A percentile compares a stretch with the other conserved stretches of the same genome.
phyloP scores from a whole-genome alignment of 2,797 vertebrate genomes.

The Manis javanica region DNA sequence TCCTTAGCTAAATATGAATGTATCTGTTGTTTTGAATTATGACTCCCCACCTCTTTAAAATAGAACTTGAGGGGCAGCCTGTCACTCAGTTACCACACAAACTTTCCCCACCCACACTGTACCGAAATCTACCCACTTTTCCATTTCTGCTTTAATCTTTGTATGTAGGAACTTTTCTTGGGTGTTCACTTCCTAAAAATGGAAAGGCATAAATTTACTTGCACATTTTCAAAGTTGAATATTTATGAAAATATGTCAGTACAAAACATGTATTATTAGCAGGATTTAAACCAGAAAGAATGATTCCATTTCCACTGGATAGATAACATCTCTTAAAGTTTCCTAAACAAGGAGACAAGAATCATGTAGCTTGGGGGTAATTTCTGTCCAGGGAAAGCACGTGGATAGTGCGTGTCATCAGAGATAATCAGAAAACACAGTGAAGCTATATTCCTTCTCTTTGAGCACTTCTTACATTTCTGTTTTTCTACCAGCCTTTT shows the following conservation, averaged over 20 bases:
- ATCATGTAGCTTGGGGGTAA: background rate
- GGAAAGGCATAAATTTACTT: conserved; percentile 47
- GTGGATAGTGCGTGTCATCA: too few relatives aligned
- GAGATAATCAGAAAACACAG: background rate
- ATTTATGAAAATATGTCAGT: conserved; percentile 66
- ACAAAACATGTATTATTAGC: conserved; percentile 38
- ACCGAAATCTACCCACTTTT: conserved; percentile 5
- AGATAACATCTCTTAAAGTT: background rate
- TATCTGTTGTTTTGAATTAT: background rate
- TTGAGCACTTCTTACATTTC: background rate
- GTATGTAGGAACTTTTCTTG: conserved; percentile 47
- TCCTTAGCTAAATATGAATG: background rate
- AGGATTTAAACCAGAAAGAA: conserved; percentile 29
- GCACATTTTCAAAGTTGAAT: conserved; percentile 58
- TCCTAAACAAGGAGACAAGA: background rate
- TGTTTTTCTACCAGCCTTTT: background rate
- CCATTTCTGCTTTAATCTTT: conserved; percentile 35
- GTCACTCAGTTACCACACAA: background rate
- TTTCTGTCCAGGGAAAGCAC: background rate
- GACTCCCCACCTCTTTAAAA: conserved; percentile 12
- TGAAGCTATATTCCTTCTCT: background rate
- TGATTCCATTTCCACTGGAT: background rate
- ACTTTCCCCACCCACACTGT: background rate
- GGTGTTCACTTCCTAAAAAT: conserved; percentile 56
- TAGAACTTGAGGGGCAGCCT: background rate